A percentile compares a stretch with the other conserved stretches of the same genome.
phyloP scores from a whole-genome alignment of 64 coral and sea anemone species.

The Actinia equina region DNA sequence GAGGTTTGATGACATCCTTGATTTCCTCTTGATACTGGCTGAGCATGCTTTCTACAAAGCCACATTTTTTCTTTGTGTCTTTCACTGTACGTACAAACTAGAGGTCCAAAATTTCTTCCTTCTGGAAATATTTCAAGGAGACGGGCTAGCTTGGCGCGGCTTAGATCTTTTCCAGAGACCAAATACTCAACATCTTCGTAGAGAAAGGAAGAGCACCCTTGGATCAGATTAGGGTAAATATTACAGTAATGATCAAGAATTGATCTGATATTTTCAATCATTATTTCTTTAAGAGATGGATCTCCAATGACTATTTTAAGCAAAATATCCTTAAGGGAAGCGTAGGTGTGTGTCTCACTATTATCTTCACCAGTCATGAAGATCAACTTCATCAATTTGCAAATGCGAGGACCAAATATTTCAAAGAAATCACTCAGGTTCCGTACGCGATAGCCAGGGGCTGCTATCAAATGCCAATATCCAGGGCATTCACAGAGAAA shows the following conservation, averaged over 20 bases:
- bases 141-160: slow-evolving; percentile 50
- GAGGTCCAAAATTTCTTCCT: slow-evolving; percentile 57
- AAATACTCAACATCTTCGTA: slow-evolving; percentile 84
- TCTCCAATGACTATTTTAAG: slow-evolving; percentile 47
- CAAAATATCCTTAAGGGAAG: slow-evolving; percentile 29
- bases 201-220: slow-evolving; percentile 46
- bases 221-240: slow-evolving; percentile 54
- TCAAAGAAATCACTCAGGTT: slow-evolving; percentile 54
- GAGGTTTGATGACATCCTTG: background rate
- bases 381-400: slow-evolving; percentile 68
- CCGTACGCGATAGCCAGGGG: slow-evolving; percentile 68
- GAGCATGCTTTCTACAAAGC: slow-evolving; percentile 73
- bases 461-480: slow-evolving; percentile 75
- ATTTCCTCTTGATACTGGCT: background rate
- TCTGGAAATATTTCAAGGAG: slow-evolving; percentile 58
- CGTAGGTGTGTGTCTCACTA: background rate
- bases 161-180: slow-evolving; percentile 54
- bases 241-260: slow-evolving; percentile 75
- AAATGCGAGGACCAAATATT: slow-evolving; percentile 54
- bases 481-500: slow-evolving; percentile 89
- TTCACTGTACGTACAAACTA: slow-evolving; percentile 51
- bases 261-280: slow-evolving; percentile 57
- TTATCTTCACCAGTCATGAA: slow-evolving; percentile 51
- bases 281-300: slow-evolving; percentile 25
- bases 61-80: slow-evolving; percentile 67